Conservation (phyloP, 2,888 invertebrate genomes). For the Andrena minutula region DNA sequence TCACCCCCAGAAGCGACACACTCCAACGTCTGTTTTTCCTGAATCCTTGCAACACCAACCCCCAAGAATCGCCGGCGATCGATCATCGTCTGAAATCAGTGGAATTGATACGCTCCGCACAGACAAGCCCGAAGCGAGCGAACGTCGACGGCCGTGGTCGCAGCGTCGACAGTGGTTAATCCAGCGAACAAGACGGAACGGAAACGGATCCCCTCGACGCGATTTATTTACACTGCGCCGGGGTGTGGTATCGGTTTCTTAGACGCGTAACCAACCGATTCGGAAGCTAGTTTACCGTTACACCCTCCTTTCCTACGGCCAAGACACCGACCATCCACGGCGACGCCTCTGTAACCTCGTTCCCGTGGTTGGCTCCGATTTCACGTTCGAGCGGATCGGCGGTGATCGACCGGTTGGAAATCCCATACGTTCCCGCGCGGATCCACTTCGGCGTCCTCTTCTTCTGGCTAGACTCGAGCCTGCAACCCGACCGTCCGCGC, state of each 20-base stretch:
- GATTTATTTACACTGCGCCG: conserved; percentile 61
- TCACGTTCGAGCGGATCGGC: conserved; percentile 70
- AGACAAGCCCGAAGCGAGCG: neutral
- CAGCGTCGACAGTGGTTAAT: conserved; percentile 42
- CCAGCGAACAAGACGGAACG: conserved; percentile 28
- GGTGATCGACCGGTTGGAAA: conserved; percentile 71
- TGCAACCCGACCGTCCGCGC: conserved; percentile 56
- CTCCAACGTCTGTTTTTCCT: neutral
- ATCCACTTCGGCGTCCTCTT: conserved; percentile 64
- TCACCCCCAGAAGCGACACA: neutral
- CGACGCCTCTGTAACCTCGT: conserved; percentile 60
- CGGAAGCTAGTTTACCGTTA: conserved; percentile 71
- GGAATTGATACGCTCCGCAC: conserved; percentile 2
- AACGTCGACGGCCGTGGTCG: conserved; percentile 12
- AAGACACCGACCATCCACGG: conserved; percentile 37
- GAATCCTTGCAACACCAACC: neutral
- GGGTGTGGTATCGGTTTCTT: conserved; percentile 62
- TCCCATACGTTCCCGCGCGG: conserved; percentile 74
- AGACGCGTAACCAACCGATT: conserved; percentile 70
- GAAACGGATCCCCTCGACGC: conserved; percentile 36
- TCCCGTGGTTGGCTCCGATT: conserved; percentile 71
- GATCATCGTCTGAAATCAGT: conserved; percentile 8
- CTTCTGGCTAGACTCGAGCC: conserved; percentile 9
- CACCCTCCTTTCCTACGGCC: conserved; percentile 38
- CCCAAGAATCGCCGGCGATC: conserved; percentile 5